These are phyloP conservation scores for Coelinius sp. DNA, from an alignment of 2,888 invertebrate genomes.

Conservation along the genomic window DNA sequence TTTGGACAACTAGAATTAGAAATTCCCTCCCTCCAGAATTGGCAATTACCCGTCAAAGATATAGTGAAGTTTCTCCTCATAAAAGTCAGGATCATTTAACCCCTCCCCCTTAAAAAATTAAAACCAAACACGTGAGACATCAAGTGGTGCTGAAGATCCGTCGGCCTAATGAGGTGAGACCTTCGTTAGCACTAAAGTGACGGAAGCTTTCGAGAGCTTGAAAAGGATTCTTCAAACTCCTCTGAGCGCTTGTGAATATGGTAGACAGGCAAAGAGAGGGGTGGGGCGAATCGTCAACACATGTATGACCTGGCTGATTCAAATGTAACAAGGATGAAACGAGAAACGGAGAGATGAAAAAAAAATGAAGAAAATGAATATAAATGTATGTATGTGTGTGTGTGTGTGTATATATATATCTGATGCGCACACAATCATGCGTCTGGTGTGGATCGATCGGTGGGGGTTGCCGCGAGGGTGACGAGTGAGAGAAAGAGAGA, in stretches of 20 bases:
- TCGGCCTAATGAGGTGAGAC: slow-evolving; percentile 48
- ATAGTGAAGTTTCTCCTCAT: background rate
- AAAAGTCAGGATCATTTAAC: background rate
- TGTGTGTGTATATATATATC: background rate
- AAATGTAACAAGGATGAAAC: slow-evolving; percentile 20
- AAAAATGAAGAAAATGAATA: background rate
- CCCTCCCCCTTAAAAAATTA: slow-evolving; percentile 13
- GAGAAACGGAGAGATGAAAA: background rate
- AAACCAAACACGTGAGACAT: slow-evolving; percentile 13
- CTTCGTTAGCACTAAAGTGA: slow-evolving; percentile 48
- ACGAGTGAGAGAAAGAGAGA: background rate
- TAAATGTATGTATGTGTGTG: background rate
- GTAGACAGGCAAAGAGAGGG: background rate
- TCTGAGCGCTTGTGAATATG: background rate
- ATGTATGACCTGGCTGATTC: slow-evolving; percentile 15
- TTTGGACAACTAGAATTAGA: too few species aligned
- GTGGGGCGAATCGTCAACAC: background rate
- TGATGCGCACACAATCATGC: slow-evolving; percentile 15
- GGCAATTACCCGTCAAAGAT: background rate
- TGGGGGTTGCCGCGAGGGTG: slow-evolving; percentile 2
- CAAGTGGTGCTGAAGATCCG: slow-evolving; percentile 7
- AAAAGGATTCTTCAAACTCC: slow-evolving; percentile 6
- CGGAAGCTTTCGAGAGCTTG: background rate
- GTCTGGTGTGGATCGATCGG: slow-evolving; percentile 16
- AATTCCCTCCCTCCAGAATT: background rate